phyloP scores from a whole-genome alignment of 2,113 vertebrate species.

The Heterocephalus glaber region DNA sequence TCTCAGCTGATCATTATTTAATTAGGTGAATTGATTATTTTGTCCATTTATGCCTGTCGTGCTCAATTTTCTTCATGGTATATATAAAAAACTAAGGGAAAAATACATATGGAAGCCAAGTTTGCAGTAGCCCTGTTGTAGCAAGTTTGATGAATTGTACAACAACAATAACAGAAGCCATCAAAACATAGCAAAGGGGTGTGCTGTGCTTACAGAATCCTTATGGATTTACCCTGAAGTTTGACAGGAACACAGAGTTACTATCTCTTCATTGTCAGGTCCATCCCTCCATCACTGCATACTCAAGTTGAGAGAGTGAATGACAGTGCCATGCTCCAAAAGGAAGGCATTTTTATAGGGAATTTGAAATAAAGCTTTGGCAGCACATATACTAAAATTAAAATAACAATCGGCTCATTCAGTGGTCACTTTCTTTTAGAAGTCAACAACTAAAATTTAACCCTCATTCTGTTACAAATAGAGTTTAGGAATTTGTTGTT shows the following conservation, averaged over 20 bases:
- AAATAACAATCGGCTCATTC: not conserved
- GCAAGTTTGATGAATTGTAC: not conserved
- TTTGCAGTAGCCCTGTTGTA: not conserved
- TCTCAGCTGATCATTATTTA: not conserved
- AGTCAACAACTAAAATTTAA: not conserved
- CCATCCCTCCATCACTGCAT: not conserved
- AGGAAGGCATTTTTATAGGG: fast-evolving
- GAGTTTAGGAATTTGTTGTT: not conserved
- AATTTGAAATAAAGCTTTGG: not conserved
- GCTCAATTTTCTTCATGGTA: not conserved
- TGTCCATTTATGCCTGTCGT: not conserved
- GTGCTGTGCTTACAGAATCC: not conserved
- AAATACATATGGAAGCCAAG: not conserved
- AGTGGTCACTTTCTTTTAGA: not conserved
- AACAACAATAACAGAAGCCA: not conserved
- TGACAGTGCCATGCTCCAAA: not conserved
- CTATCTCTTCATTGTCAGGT: not conserved
- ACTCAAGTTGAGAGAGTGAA: not conserved
- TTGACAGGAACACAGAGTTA: not conserved
- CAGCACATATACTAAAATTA: too few relatives aligned
- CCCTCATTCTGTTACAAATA: not conserved
- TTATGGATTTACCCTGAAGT: not conserved
- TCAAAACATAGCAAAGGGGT: not conserved
- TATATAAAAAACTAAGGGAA: not conserved
- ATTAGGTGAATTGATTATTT: not conserved